Conservation (phyloP, 2,113 vertebrate genomes). For the Oryctolagus cuniculus region mOryCun1.1 NC_091435.1:86757001-86757500, state of each 20-base stretch:
- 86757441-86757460: background rate
- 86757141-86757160: constrained; percentile 26
- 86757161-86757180: background rate
- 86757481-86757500: background rate
- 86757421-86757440: background rate
- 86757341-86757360: background rate
- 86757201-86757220: background rate
- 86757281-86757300: background rate
- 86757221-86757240: background rate
- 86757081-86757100: background rate
- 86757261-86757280: background rate
- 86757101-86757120: background rate
- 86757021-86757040: background rate
- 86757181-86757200: background rate
- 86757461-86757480: background rate
- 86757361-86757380: background rate
- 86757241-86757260: background rate
- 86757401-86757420: background rate
- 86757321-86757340: background rate
- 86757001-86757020: background rate
- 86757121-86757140: background rate
- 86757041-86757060: background rate
- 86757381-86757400: background rate
- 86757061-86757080: background rate
- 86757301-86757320: background rate